Evolutionary conservation across 2,797 vertebrate species (phyloP).

Genomic region (Triplophysa yarkandensis): DNA sequence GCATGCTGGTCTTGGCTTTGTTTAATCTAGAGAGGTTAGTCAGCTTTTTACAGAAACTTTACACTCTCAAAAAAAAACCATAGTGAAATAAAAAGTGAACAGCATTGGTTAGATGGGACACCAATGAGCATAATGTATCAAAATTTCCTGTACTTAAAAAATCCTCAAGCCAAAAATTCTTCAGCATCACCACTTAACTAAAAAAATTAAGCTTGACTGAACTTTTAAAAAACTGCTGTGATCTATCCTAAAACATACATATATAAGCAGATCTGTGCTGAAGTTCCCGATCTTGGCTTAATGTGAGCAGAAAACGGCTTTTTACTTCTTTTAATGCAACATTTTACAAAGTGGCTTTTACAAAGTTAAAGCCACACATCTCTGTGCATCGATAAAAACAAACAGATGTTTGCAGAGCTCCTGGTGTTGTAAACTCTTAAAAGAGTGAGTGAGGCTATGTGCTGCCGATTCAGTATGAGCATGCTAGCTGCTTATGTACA

Average conservation of each 20-base stretch:
- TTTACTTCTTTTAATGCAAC: conserved; percentile 13
- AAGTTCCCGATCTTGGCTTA: conserved; percentile 58
- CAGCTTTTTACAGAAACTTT: conserved; percentile 73
- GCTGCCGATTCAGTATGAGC: conserved; percentile 74
- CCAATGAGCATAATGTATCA: too few species aligned
- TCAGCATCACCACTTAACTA: not conserved
- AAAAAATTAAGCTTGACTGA: conserved; percentile 35
- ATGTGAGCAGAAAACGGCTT: conserved; percentile 53
- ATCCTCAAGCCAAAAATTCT: not conserved
- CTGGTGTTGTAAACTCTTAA: conserved; percentile 69
- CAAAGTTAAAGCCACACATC: conserved; percentile 36
- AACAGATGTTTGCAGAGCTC: conserved; percentile 53
- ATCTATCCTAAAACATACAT: conserved; percentile 52
- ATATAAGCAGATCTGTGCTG: conserved; percentile 48
- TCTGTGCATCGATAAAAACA: conserved; percentile 33
- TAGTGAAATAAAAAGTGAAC: not conserved
- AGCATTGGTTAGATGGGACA: too few species aligned
- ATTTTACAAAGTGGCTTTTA: conserved; percentile 13
- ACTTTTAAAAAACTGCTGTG: conserved; percentile 40
- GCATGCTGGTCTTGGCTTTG: conserved; percentile 77
- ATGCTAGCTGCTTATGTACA: conserved; percentile 82
- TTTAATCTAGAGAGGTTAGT: conserved; percentile 76
- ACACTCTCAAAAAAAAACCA: conserved; percentile 56
- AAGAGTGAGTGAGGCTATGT: conserved; percentile 57
- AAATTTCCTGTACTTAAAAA: not conserved